A percentile compares a stretch with the other conserved stretches of the same genome.
These are phyloP conservation scores for Lottia gigantea DNA, from an alignment of 2,888 invertebrate species.

Conservation along the genomic window DNA sequence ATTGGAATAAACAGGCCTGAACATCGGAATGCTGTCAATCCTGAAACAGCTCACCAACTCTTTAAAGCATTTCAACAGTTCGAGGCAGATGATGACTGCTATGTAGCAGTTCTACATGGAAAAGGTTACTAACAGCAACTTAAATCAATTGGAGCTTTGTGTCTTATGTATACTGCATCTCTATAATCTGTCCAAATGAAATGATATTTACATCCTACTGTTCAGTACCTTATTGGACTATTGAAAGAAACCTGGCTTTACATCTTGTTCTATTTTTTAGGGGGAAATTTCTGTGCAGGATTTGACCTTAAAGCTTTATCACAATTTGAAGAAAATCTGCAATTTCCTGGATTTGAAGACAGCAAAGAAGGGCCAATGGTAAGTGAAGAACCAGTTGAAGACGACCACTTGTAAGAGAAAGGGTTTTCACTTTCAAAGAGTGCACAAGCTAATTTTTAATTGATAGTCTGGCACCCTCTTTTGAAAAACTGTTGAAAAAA, in stretches of 20 bases:
- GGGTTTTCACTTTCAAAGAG: not conserved
- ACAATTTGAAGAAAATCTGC: slow-evolving; percentile 21
- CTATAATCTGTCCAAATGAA: too few species aligned
- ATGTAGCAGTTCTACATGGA: slow-evolving; percentile 86
- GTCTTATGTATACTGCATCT: too few species aligned
- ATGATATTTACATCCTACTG: too few species aligned
- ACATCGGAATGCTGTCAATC: slow-evolving; percentile 85
- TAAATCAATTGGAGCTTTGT: too few species aligned
- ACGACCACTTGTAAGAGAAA: too few species aligned
- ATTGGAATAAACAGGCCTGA: slow-evolving; percentile 89
- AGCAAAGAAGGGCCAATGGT: slow-evolving; percentile 72
- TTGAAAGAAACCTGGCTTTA: too few species aligned
- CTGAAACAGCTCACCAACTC: slow-evolving; percentile 77
- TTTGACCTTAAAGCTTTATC: slow-evolving; percentile 84
- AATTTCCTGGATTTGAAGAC: slow-evolving; percentile 24
- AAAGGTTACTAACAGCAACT: slow-evolving; percentile 66
- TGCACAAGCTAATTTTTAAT: too few species aligned
- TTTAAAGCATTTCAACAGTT: slow-evolving; percentile 81
- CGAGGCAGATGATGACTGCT: slow-evolving; percentile 79
- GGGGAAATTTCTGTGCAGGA: slow-evolving; percentile 95
- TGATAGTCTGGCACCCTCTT: too few species aligned
- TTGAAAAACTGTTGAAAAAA: too few species aligned
- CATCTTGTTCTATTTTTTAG: slow-evolving; percentile 68
- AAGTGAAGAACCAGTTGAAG: slow-evolving; percentile 32
- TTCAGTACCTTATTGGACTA: too few species aligned